Conservation (phyloP, 1,140 invertebrate species). For the Protaetia brevitarsis region DNA sequence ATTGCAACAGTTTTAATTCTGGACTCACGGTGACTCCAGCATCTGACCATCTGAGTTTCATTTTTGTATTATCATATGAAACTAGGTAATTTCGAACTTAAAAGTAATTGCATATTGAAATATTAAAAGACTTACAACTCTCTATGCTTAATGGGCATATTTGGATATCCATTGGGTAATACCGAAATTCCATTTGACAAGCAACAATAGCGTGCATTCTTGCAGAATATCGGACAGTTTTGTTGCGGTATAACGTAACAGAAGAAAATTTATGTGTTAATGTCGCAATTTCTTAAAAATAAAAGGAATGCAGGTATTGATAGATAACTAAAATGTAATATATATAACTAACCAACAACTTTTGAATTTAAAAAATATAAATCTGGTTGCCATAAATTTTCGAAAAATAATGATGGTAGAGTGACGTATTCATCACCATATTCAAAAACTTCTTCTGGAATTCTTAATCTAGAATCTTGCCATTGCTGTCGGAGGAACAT, state of each 20-base stretch:
- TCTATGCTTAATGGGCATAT: slow-evolving; percentile 77
- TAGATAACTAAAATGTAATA: not conserved
- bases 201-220: slow-evolving; percentile 80
- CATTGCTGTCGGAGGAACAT: slow-evolving; percentile 81
- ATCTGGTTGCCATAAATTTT: slow-evolving; percentile 83
- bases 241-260: slow-evolving; percentile 73
- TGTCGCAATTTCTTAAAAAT: slow-evolving; percentile 67
- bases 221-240: slow-evolving; percentile 73
- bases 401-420: slow-evolving; percentile 73
- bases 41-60: slow-evolving; percentile 64
- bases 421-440: slow-evolving; percentile 75
- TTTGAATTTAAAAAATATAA: slow-evolving; percentile 83
- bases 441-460: slow-evolving; percentile 71
- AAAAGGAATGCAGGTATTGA: not conserved
- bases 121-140: slow-evolving; percentile 67
- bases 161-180: slow-evolving; percentile 83
- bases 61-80: slow-evolving; percentile 72
- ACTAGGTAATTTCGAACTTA: slow-evolving; percentile 52
- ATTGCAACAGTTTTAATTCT: slow-evolving; percentile 73
- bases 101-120: not conserved
- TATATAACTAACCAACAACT: slow-evolving; percentile 62
- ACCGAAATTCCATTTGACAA: slow-evolving; percentile 82
- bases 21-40: slow-evolving; percentile 72
- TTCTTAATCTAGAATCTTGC: slow-evolving; percentile 70
- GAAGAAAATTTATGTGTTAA: slow-evolving; percentile 77